phyloP scores from a whole-genome alignment of 2,113 vertebrate genomes.

The Ondatra zibethicus region DNA sequence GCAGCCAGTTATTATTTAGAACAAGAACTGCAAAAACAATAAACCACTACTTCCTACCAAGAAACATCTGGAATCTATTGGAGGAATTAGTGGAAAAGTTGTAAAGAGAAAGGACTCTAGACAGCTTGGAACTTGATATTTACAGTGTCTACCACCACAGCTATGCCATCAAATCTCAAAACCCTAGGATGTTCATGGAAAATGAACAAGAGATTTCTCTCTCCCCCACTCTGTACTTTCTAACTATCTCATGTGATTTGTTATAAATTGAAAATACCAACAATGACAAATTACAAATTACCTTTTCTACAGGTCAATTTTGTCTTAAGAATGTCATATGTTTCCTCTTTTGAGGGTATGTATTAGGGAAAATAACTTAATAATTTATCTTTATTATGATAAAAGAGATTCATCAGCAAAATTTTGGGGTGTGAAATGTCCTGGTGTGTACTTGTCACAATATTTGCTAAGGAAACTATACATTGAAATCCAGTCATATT shows the following conservation, averaged over 20 bases:
- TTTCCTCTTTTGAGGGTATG: neutral
- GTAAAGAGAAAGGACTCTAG: too few relatives aligned
- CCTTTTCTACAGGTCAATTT: neutral
- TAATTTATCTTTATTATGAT: neutral
- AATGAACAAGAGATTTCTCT: neutral
- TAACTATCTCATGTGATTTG: neutral
- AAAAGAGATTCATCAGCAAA: neutral
- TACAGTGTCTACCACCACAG: fast-evolving
- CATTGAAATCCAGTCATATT: neutral
- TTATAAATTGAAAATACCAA: neutral
- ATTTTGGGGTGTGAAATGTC: neutral
- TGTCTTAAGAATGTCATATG: neutral
- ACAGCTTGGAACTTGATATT: neutral
- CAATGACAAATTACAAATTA: neutral
- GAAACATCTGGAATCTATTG: neutral
- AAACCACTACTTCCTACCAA: neutral
- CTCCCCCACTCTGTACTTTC: too few relatives aligned
- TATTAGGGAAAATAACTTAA: neutral
- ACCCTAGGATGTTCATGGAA: neutral
- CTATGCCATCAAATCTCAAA: neutral
- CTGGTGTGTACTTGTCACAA: neutral
- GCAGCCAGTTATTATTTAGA: neutral
- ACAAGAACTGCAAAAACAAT: neutral
- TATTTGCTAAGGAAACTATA: neutral
- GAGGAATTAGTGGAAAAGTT: too few relatives aligned